Evolutionary conservation across 37 sponge, comb jelly and placozoan genomes (phyloP).

Genomic region (Chondrosia reniformis): DNA sequence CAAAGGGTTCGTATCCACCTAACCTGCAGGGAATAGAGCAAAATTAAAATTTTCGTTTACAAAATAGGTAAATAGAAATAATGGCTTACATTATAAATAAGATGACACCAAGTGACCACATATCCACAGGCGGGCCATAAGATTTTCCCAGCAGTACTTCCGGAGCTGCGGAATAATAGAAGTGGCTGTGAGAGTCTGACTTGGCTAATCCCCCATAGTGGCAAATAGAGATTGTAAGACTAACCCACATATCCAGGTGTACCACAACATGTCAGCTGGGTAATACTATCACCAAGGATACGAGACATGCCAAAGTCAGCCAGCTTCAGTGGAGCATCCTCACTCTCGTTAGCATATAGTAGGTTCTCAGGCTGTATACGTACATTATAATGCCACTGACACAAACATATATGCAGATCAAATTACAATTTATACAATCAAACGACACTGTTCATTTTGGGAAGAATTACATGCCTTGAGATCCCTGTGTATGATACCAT

Average conservation of each 20-base stretch:
- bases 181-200: background rate
- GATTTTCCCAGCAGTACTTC: conserved; percentile 33
- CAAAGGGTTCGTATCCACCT: conserved; percentile 23
- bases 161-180: conserved; percentile 17
- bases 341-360: background rate
- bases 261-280: conserved; percentile 31
- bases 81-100: conserved; percentile 28
- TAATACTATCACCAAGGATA: background rate
- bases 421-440: no score
- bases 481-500: conserved; percentile 30
- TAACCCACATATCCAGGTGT: conserved; percentile 46
- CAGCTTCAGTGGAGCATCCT: conserved; percentile 13
- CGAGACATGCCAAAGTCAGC: conserved; percentile 49
- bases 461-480: no score
- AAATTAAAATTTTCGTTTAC: background rate
- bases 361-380: conserved; percentile 38
- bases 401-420: no score
- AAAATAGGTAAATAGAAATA: background rate
- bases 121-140: conserved; percentile 24
- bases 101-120: conserved; percentile 42
- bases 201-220: background rate
- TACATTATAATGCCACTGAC: no score
- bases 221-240: background rate
- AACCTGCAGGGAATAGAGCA: background rate
- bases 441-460: no score